Base-by-base conservation (phyloP, 1,140 invertebrate genomes). In the Drosophila micromelanica region DNA sequence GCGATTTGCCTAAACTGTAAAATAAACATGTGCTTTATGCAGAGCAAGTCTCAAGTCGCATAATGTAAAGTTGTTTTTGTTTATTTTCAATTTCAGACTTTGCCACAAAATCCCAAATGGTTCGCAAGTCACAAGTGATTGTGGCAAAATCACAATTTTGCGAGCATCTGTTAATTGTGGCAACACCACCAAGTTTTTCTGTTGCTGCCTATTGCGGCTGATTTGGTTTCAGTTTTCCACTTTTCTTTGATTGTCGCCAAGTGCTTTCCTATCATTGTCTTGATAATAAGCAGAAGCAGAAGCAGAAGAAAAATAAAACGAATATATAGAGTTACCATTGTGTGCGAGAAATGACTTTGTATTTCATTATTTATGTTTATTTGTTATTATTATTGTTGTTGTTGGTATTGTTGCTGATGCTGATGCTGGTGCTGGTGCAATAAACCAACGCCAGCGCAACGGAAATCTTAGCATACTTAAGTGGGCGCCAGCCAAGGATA, bases 331-430 rank as follows among this genome's bases (percentile, higher is more conserved):
- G 77, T 71, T 72, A 38, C 8, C 76, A 80, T 85, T 86, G 81
- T 86, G 81, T 75, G 70, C 74, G 48, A 64, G 61, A 73, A 82
- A 81, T 76, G 81, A 86, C 71, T 86, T 86, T 81, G 81, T 87
- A 67, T 78, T 86, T 64, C 78, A 86, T 85, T 86, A 86, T 86
- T 81, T 86, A 86, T 86, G 80, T 87, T 87, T 85, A 87, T 87
- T 85, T 86, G 67, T 71, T 67, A 51, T 52, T 68, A 60, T 73
- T 54, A 7, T 55, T 75, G 63, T 49, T 60, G 54, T 17, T 61
- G 56, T 17, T 17, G 17, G n/a, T n/a, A n/a, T 17, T 17, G 17
- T 17, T 17, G 17, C 17, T 17, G 17, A 17, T 17, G 17, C 61
- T 60, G 11, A 17, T n/a, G n/a, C n/a, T 76, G 59, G n/a, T n/a